Evolutionary conservation across 1,140 invertebrate genomes (phyloP).

Genomic region (Daktulosphaira vitifoliae): DNA sequence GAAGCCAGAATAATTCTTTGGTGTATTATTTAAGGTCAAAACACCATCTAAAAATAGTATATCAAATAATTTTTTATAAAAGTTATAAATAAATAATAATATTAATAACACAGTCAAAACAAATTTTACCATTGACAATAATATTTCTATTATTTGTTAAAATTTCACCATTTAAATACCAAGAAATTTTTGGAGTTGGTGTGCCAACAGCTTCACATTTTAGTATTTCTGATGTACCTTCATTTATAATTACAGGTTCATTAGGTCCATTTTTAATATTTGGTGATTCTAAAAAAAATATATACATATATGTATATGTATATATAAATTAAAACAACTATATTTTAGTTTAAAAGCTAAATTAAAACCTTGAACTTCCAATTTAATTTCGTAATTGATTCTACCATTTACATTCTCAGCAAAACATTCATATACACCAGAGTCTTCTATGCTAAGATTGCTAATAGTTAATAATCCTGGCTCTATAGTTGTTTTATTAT

Average conservation of each 20-base stretch:
- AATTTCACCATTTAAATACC: constrained; percentile 74
- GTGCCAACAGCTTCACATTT: constrained; percentile 58
- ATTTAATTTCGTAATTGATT: constrained; percentile 45
- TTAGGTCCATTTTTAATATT: constrained; percentile 51
- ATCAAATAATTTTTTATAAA: constrained; percentile 15
- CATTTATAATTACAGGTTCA: constrained; percentile 49
- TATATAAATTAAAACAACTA: no score
- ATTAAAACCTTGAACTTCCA: constrained; percentile 45
- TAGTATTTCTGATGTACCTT: constrained; percentile 56
- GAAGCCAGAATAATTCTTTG: constrained; percentile 74
- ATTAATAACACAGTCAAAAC: not conserved
- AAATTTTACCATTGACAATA: constrained; percentile 42
- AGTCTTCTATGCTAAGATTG: constrained; percentile 53
- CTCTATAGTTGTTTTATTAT: constrained; percentile 43
- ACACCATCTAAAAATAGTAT: constrained; percentile 45
- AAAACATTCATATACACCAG: constrained; percentile 62
- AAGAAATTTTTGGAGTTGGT: constrained; percentile 63
- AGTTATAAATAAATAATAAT: no score
- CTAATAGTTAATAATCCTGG: constrained; percentile 55
- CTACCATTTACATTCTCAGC: constrained; percentile 45
- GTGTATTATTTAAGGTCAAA: constrained; percentile 56
- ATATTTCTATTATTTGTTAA: constrained; percentile 50
- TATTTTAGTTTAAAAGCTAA: no score
- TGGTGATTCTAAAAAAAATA: constrained; percentile 49
- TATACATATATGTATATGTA: not conserved